Conservation (phyloP, 2,888 invertebrate species). For the Drosophila mulleri region DNA sequence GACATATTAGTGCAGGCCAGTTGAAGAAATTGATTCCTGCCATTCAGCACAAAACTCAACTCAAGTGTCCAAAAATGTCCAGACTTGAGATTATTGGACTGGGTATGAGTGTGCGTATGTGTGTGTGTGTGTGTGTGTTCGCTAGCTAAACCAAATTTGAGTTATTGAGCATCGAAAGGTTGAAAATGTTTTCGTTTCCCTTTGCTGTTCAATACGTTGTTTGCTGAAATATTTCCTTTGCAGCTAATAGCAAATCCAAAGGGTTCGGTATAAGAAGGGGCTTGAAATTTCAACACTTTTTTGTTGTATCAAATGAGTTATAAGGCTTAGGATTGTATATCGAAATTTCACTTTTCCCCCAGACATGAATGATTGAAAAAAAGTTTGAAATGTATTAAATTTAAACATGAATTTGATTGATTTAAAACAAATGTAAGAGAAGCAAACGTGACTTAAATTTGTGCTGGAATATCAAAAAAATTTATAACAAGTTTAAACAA, state of each 20-base stretch:
- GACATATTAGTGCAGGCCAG: constrained; percentile 75
- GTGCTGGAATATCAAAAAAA: neutral
- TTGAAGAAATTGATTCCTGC: constrained; percentile 77
- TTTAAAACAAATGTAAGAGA: neutral
- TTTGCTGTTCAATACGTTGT: constrained; percentile 3
- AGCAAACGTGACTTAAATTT: neutral
- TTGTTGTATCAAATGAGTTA: neutral
- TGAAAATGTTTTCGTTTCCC: constrained; percentile 44
- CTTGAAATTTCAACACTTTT: constrained; percentile 7
- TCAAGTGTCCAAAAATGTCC: constrained; percentile 49
- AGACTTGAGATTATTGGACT: constrained; percentile 34
- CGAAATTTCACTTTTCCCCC: neutral
- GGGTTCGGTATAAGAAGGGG: neutral
- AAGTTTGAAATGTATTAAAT: neutral
- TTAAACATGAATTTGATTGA: neutral
- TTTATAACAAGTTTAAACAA: neutral
- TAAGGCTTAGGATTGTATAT: neutral
- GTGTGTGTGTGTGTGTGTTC: constrained; percentile 1
- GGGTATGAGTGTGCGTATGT: neutral
- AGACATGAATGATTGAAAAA: neutral
- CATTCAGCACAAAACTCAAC: constrained; percentile 60
- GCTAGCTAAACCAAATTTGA: constrained; percentile 60
- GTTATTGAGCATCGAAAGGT: constrained; percentile 61
- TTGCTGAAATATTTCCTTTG: constrained; percentile 12
- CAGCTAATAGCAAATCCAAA: constrained; percentile 9